A percentile compares a stretch with the other conserved stretches of the same genome.
These are phyloP conservation scores for Peromyscus eremicus DNA, from an alignment of 2,797 vertebrate genomes.

Conservation along the genomic window DNA sequence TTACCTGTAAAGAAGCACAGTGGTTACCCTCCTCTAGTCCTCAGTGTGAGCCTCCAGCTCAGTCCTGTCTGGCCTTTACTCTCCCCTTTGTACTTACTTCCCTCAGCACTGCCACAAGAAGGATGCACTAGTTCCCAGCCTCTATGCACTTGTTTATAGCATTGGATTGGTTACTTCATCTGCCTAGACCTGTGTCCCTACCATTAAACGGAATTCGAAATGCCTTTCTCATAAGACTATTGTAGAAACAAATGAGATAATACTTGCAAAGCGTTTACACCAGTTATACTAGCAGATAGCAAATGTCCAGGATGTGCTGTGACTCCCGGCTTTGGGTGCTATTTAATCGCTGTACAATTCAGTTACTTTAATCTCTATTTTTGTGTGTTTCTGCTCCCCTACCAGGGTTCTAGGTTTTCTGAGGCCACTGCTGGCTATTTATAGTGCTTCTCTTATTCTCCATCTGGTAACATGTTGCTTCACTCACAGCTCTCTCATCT, in stretches of 20 bases:
- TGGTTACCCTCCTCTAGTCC: not conserved
- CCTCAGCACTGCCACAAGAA: not conserved
- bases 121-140: not conserved
- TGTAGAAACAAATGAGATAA: not conserved
- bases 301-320: not conserved
- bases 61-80: not conserved
- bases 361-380: slow-evolving; percentile 17
- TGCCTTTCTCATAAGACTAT: not conserved
- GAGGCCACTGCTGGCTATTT: not conserved
- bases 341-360: not conserved
- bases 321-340: not conserved
- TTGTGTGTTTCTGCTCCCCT: not conserved
- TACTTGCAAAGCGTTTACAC: not conserved
- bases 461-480: not conserved
- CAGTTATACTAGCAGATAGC: not conserved
- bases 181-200: not conserved
- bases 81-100: not conserved
- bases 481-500: not conserved
- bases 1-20: slow-evolving; percentile 70
- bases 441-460: not conserved
- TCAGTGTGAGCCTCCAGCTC: not conserved
- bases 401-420: slow-evolving; percentile 6
- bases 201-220: slow-evolving; percentile 35
- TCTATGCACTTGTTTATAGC: not conserved
- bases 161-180: not conserved